These are phyloP conservation scores for Microctonus brassicae DNA, from an alignment of 2,888 invertebrate genomes.

Conservation along the genomic window DNA sequence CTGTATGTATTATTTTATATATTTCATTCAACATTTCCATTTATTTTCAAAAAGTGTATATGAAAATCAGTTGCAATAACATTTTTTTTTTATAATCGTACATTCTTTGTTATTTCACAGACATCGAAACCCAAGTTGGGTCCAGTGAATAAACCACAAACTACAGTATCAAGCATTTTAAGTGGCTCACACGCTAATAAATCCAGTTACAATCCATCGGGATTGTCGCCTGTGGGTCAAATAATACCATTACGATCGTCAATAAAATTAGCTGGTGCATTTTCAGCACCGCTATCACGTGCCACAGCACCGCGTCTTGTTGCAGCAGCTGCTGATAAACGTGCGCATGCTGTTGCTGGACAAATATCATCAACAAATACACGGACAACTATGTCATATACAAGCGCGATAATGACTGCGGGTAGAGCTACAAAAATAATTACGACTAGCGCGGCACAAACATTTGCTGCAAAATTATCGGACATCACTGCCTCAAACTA, in stretches of 20 bases:
- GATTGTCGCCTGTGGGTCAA: constrained; percentile 56
- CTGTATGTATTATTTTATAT: constrained; percentile 62
- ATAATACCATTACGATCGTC: constrained; percentile 65
- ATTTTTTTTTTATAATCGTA: not conserved
- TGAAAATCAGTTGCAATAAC: no score
- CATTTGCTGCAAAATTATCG: constrained; percentile 82
- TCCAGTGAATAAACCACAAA: constrained; percentile 60
- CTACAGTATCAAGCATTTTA: constrained; percentile 43
- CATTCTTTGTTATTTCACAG: constrained; percentile 47
- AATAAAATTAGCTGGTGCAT: constrained; percentile 62
- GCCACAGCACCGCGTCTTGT: constrained; percentile 73
- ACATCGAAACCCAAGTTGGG: constrained; percentile 64
- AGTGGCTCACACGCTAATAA: constrained; percentile 41
- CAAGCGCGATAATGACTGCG: constrained; percentile 73
- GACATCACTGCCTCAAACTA: constrained; percentile 70
- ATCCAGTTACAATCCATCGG: constrained; percentile 49
- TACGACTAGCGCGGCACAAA: constrained; percentile 76
- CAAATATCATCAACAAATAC: constrained; percentile 71
- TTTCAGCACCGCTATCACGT: constrained; percentile 61
- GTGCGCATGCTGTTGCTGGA: constrained; percentile 67
- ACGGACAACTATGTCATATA: constrained; percentile 74
- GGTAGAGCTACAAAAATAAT: constrained; percentile 69
- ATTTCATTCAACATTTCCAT: not conserved
- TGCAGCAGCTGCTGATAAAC: constrained; percentile 71
- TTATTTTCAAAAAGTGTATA: not conserved